Percentiles rank a stretch among this genome's conserved stretches.
Evolutionary conservation across 2,888 invertebrate species (phyloP).

Genomic region (Dryobota labecula): DNA sequence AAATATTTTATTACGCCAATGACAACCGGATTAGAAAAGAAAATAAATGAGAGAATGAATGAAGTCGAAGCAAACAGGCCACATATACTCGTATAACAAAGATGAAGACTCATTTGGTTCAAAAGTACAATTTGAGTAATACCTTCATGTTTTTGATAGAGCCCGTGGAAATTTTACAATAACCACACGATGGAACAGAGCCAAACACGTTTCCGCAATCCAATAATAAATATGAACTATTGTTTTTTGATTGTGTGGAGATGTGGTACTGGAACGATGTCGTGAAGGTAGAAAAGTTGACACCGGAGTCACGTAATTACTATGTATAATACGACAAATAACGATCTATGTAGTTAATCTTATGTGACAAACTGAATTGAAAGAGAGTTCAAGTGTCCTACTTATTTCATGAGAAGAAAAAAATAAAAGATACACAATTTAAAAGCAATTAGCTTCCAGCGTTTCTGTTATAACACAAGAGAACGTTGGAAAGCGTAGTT

Average conservation of each 20-base stretch:
- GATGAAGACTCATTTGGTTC: conserved; percentile 14
- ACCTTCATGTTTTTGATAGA: conserved; percentile 67
- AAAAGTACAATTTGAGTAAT: conserved; percentile 38
- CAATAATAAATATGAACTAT: conserved; percentile 74
- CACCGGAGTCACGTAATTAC: conserved; percentile 37
- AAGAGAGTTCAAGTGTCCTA: conserved; percentile 64
- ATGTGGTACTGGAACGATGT: conserved; percentile 34
- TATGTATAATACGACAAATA: conserved; percentile 58
- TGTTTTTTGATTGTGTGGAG: conserved; percentile 65
- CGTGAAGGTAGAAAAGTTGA: conserved; percentile 39
- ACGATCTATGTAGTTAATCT: conserved; percentile 59
- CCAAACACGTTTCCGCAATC: conserved; percentile 73
- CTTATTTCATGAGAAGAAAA: conserved; percentile 62
- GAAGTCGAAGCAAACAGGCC: too few relatives aligned
- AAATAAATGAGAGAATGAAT: too few relatives aligned
- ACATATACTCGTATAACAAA: too few relatives aligned
- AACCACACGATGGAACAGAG: conserved; percentile 70
- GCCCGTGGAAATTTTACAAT: conserved; percentile 67
- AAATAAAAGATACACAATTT: conserved; percentile 70
- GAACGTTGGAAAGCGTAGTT: conserved; percentile 74
- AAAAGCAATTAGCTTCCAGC: conserved; percentile 79
- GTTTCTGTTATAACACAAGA: conserved; percentile 65
- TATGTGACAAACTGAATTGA: conserved; percentile 65
- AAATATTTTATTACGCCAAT: too few relatives aligned
- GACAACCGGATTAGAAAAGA: too few relatives aligned